Conservation (phyloP, 2,113 vertebrate species). For the Tyrannus savana region DNA sequence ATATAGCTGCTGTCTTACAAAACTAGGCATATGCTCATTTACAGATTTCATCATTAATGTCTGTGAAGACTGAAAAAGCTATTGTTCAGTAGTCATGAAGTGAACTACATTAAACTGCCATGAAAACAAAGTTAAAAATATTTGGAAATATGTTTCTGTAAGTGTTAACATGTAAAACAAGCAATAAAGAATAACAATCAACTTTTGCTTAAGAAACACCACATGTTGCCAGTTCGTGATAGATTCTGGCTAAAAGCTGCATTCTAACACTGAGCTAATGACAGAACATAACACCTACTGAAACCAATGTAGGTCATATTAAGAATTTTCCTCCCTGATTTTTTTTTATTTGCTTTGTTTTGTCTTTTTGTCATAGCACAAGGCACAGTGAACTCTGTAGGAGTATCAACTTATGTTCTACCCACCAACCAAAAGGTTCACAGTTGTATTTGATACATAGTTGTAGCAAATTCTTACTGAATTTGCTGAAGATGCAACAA, state of each 20-base stretch:
- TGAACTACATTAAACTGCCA: not conserved
- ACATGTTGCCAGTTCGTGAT: not conserved
- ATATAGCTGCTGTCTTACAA: not conserved
- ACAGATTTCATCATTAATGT: not conserved
- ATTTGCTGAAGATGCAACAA: not conserved
- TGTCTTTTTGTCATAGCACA: not conserved
- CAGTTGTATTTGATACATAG: not conserved
- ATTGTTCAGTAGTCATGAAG: not conserved
- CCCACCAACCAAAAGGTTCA: not conserved
- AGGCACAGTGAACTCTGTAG: not conserved
- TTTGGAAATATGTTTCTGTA: not conserved
- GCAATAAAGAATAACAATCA: not conserved
- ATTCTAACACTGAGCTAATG: conserved; percentile 4
- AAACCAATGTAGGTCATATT: not conserved
- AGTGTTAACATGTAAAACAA: not conserved
- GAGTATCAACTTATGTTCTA: not conserved
- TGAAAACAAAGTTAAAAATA: not conserved
- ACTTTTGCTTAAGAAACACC: not conserved
- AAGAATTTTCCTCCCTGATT: not conserved
- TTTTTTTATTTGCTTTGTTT: not conserved
- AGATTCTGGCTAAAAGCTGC: conserved; percentile 6
- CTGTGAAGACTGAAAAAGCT: not conserved
- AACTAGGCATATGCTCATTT: not conserved
- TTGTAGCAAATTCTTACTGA: not conserved
- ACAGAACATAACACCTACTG: not conserved